A percentile compares a stretch with the other conserved stretches of the same genome.
These are phyloP conservation scores for Cariama cristata DNA, from an alignment of 2,113 vertebrate species.

Conservation along the genomic window DNA sequence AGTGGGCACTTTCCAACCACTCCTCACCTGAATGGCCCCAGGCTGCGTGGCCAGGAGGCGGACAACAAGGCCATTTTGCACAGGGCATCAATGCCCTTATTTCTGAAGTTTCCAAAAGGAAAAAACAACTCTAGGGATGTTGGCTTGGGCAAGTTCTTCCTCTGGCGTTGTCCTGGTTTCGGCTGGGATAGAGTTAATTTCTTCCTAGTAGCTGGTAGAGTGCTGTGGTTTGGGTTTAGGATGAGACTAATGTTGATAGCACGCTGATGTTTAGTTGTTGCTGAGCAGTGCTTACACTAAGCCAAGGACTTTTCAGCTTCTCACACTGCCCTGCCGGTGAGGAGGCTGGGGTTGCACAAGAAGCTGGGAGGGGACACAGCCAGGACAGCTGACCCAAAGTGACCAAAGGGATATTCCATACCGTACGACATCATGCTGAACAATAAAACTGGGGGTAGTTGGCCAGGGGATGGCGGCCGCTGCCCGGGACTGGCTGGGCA, in stretches of 20 bases:
- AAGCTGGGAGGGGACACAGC: background rate
- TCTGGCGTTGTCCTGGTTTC: background rate
- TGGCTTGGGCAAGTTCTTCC: background rate
- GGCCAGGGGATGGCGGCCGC: too few relatives aligned
- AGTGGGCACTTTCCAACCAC: background rate
- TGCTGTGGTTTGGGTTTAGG: background rate
- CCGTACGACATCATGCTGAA: background rate
- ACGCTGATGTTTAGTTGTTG: background rate
- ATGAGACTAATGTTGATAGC: background rate
- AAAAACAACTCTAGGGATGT: background rate
- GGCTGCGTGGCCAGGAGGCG: background rate
- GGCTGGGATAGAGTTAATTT: background rate
- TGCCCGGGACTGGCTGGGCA: too few relatives aligned
- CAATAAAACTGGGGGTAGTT: too few relatives aligned
- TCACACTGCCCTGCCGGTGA: background rate
- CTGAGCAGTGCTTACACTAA: background rate
- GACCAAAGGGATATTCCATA: background rate
- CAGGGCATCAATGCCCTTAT: background rate
- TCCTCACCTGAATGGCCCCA: background rate
- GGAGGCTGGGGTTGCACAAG: too few relatives aligned
- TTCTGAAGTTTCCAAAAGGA: slow-evolving; percentile 4
- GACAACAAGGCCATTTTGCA: background rate
- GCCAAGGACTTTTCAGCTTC: background rate
- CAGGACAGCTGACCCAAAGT: background rate
- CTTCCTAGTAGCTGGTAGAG: background rate